These are phyloP conservation scores for Thunnus maccoyii DNA, from an alignment of 2,113 vertebrate genomes.

Conservation along the genomic window DNA sequence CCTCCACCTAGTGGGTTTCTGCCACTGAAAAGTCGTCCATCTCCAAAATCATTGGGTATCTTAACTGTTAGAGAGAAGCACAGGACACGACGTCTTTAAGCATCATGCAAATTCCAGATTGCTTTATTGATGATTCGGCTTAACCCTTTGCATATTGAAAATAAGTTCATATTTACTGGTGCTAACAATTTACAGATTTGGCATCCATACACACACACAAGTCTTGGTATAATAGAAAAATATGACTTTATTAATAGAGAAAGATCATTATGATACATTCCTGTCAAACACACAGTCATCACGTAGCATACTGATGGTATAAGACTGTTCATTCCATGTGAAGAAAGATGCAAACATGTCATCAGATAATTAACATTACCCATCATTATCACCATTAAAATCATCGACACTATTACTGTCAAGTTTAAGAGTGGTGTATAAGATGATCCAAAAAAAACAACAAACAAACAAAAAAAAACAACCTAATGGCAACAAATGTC, in stretches of 20 bases:
- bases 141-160: background rate
- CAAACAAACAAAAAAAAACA: constrained; percentile 2
- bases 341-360: constrained; percentile 70
- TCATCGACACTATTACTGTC: constrained; percentile 46
- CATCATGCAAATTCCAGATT: background rate
- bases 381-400: constrained; percentile 56
- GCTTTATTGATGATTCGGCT: background rate
- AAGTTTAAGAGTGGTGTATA: constrained; percentile 58
- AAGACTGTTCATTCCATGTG: constrained; percentile 80
- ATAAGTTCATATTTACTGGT: too few species aligned
- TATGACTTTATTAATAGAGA: constrained; percentile 98
- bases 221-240: constrained; percentile 91
- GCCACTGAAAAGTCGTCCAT: constrained; percentile 74
- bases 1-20: constrained; percentile 75
- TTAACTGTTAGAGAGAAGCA: constrained; percentile 76
- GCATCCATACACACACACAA: background rate
- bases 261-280: constrained; percentile 88
- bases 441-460: constrained; percentile 1
- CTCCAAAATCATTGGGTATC: constrained; percentile 73
- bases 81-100: constrained; percentile 36
- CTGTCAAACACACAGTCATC: constrained; percentile 80
- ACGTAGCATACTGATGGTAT: constrained; percentile 75
- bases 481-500: background rate
- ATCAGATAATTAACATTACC: constrained; percentile 44
- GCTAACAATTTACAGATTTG: background rate